Base-by-base conservation (phyloP, 2,113 vertebrate genomes). In the Hymenochirus boettgeri region DNA sequence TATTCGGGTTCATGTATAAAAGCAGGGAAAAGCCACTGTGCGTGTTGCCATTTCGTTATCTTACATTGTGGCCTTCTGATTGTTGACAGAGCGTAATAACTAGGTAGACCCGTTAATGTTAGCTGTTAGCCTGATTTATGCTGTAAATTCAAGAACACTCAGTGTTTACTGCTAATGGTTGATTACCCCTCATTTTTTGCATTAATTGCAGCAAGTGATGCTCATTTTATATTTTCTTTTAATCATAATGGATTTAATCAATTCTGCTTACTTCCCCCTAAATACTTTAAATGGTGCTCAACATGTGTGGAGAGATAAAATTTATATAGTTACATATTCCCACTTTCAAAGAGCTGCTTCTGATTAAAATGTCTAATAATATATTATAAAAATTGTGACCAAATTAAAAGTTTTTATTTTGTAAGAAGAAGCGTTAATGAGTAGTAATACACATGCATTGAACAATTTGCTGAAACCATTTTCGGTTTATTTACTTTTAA, bases 201-300 rank as follows among this genome's bases (percentile, higher is more conserved):
- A 45, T 54, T 63, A 45, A 56, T 62, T 13, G 18, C n/a, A 56
- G 48, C 23, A 21, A 55, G 33, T 29, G 51, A 5, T 27, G 24
- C 18, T 25, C 52, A 55, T 64, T 64, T 42, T 13, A 19, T 45
- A 18, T n/a, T 17, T 5, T 17, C n/a, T 26, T 53, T 8, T 33
- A 26, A 47, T 54, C 10, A 23, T 13, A 55, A 26, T 19, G 25
- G 25, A 22, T 45, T 55, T 64, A n/a, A 47, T 54, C 33, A 54
- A 15, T 55, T 64, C 13, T 11, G 3, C 31, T 35, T 33, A 23
- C 23, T 39, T 35, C 19, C 18, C 10, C 25, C 2, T 5, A 18
- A 42, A 45, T 18, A 21, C n/a, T 42, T 22, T 51, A 51, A 46
- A 42, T 45, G 15, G 11, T 29, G 24, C 25, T 62, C 53, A 42